Conservation (phyloP, 2,888 invertebrate genomes). For the Ephialtes manifestator region DNA sequence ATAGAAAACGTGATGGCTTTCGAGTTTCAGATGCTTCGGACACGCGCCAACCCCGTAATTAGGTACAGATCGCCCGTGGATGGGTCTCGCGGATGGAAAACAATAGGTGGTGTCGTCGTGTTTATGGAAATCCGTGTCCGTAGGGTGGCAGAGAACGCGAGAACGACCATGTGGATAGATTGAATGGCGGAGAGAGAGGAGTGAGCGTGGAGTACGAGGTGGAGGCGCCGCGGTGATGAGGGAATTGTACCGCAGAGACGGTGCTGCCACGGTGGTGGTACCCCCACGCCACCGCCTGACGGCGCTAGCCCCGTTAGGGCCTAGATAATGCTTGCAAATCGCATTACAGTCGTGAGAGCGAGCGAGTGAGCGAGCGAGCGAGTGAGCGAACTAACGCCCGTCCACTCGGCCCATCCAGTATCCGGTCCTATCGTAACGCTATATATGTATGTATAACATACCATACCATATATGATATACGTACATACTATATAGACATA, state of each 20-base stretch:
- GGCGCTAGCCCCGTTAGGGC: slow-evolving; percentile 75
- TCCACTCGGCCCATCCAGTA: slow-evolving; percentile 54
- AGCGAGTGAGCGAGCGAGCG: slow-evolving; percentile 65
- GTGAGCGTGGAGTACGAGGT: slow-evolving; percentile 28
- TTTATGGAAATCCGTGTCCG: slow-evolving; percentile 82
- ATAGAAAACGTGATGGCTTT: slow-evolving; percentile 7
- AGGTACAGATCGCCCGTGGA: slow-evolving; percentile 62
- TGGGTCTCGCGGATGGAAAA: slow-evolving; percentile 75
- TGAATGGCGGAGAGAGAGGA: slow-evolving; percentile 36
- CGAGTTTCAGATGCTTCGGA: slow-evolving; percentile 36
- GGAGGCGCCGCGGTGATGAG: slow-evolving; percentile 13
- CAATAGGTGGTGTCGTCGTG: slow-evolving; percentile 79
- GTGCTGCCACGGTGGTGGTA: slow-evolving; percentile 30
- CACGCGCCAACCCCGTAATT: slow-evolving; percentile 65
- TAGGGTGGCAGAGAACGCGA: slow-evolving; percentile 48
- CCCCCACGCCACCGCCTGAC: slow-evolving; percentile 36
- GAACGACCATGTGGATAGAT: slow-evolving; percentile 27
- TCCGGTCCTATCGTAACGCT: slow-evolving; percentile 22
- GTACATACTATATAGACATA: not conserved
- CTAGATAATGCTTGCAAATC: slow-evolving; percentile 85
- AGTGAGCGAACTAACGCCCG: slow-evolving; percentile 26
- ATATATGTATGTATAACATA: slow-evolving; percentile 19
- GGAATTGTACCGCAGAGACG: slow-evolving; percentile 44
- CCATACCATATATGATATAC: slow-evolving; percentile 36
- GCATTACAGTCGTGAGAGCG: slow-evolving; percentile 79